These are phyloP conservation scores for Furcifer pardalis DNA, from an alignment of 2,797 vertebrate species.

Conservation along the genomic window DNA sequence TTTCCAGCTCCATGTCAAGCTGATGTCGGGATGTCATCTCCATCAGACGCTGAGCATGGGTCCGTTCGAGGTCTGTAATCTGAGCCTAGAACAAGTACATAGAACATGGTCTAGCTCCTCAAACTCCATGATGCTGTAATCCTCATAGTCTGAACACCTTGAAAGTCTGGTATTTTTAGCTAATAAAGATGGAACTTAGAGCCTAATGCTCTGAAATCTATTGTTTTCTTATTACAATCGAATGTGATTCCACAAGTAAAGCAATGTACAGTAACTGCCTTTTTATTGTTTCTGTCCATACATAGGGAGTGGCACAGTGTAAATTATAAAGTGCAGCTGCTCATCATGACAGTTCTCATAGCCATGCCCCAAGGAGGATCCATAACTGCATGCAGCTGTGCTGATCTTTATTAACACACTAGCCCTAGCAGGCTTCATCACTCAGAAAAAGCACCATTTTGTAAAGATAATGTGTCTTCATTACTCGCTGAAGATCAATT, in stretches of 20 bases:
- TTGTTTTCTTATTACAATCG: neutral
- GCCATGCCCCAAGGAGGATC: too few species aligned
- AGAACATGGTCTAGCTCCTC: neutral
- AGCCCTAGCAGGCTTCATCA: neutral
- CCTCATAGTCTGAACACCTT: neutral
- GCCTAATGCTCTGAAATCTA: neutral
- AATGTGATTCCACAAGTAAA: neutral
- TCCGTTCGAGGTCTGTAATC: constrained; percentile 73
- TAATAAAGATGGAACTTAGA: too few species aligned
- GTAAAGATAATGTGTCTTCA: neutral
- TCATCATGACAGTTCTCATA: too few species aligned
- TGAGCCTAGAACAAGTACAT: constrained; percentile 70
- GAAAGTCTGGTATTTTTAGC: too few species aligned
- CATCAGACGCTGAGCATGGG: constrained; percentile 76
- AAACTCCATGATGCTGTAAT: neutral
- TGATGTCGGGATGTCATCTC: constrained; percentile 77
- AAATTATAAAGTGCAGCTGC: too few species aligned
- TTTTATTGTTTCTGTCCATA: neutral
- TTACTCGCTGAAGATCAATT: neutral
- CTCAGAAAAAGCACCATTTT: neutral
- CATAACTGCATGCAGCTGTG: too few species aligned
- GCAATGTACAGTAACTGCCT: neutral
- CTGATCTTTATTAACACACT: neutral
- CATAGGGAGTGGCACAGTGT: neutral
- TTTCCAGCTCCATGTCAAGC: constrained; percentile 76